phyloP scores from a whole-genome alignment of 2,888 invertebrate genomes.

The Eupithecia pulchellata region DNA sequence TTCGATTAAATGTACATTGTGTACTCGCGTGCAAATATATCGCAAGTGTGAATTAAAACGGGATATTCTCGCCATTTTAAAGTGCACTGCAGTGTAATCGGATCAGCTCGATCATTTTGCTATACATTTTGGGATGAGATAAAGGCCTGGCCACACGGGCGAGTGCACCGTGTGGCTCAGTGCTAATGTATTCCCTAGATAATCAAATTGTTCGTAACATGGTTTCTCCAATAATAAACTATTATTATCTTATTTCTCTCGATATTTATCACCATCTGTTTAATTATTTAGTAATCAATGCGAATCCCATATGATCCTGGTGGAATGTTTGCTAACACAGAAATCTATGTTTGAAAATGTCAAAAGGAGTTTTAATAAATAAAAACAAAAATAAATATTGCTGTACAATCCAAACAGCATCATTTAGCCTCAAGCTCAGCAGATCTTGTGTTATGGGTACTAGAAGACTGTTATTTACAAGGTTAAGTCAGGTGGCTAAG shows the following conservation, averaged over 20 bases:
- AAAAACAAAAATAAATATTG: too few species aligned
- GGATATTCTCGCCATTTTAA: conserved; percentile 39
- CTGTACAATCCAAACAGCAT: too few species aligned
- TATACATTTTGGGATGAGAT: conserved; percentile 31
- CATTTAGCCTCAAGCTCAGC: too few species aligned
- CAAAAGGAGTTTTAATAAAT: too few species aligned
- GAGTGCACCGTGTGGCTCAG: neutral
- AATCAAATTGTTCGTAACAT: neutral
- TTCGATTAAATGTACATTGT: conserved; percentile 38
- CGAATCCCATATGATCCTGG: neutral
- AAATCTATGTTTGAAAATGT: too few species aligned
- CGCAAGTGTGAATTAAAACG: conserved; percentile 44
- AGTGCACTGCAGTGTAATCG: conserved; percentile 46
- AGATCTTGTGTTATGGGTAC: too few species aligned
- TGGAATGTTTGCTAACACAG: too few species aligned
- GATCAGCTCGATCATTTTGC: conserved; percentile 38
- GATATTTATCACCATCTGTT: neutral
- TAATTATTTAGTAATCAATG: too few species aligned
- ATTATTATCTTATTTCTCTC: neutral
- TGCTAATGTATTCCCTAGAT: neutral
- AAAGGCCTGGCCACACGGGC: conserved; percentile 25
- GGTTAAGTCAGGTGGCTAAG: too few species aligned
- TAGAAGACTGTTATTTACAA: too few species aligned
- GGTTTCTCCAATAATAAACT: neutral
- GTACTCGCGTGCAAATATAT: conserved; percentile 39